A percentile compares a stretch with the other conserved stretches of the same genome.
Evolutionary conservation across 2,888 invertebrate genomes (phyloP).

Genomic region (Matsumyia berberina): DNA sequence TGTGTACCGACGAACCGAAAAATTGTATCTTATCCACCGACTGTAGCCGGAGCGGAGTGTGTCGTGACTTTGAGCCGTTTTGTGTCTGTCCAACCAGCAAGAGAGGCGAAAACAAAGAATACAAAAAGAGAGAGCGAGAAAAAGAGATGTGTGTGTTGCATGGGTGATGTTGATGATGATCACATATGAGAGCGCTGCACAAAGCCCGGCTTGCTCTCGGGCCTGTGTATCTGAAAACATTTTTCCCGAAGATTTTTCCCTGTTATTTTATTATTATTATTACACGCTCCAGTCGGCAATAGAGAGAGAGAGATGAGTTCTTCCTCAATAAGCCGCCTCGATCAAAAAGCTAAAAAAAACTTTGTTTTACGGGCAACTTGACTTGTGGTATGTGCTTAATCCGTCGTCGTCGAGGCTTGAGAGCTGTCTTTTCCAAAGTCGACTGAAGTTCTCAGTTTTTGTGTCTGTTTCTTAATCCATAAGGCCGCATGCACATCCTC

Average conservation of each 20-base stretch:
- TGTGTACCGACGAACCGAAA: slow-evolving; percentile 61
- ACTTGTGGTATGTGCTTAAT: slow-evolving; percentile 76
- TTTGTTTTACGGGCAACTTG: slow-evolving; percentile 69
- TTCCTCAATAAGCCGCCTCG: slow-evolving; percentile 73
- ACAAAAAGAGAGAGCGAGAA: slow-evolving; percentile 25
- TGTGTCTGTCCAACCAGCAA: slow-evolving; percentile 56
- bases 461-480: slow-evolving; percentile 33
- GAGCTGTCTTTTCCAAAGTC: slow-evolving; percentile 67
- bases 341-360: slow-evolving; percentile 59
- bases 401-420: slow-evolving; percentile 61
- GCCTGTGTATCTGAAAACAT: slow-evolving; percentile 68
- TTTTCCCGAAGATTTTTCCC: slow-evolving; percentile 63
- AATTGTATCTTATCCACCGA: slow-evolving; percentile 54
- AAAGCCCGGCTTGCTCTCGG: slow-evolving; percentile 50
- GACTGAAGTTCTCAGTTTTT: slow-evolving; percentile 44
- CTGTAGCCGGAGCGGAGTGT: slow-evolving; percentile 52
- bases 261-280: slow-evolving; percentile 70
- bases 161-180: slow-evolving; percentile 75
- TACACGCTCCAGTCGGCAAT: slow-evolving; percentile 68
- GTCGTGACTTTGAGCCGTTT: slow-evolving; percentile 76
- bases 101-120: slow-evolving; percentile 57
- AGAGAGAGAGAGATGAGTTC: slow-evolving; percentile 67
- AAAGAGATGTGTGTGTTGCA: slow-evolving; percentile 47
- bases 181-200: slow-evolving; percentile 73
- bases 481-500: slow-evolving; percentile 42